Conservation (phyloP, 2,113 vertebrate genomes). For the Phocoena sinus region DNA sequence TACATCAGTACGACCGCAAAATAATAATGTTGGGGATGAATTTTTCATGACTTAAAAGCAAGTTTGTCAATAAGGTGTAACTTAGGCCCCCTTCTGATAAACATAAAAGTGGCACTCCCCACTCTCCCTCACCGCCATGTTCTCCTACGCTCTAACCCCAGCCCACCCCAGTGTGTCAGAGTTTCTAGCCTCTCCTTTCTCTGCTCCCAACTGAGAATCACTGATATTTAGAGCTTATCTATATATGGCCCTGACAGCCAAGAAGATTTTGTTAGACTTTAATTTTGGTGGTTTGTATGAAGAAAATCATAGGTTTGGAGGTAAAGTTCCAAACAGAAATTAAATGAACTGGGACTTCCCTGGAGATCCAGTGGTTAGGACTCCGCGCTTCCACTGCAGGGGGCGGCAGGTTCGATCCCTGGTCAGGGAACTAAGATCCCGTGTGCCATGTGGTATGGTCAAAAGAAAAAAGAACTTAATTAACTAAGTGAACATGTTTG, state of each 20-base stretch:
- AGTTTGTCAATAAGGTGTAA: not conserved
- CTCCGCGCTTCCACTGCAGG: too few relatives aligned
- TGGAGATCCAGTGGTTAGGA: too few relatives aligned
- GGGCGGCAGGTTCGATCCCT: too few relatives aligned
- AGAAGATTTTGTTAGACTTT: not conserved
- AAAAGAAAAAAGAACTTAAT: too few relatives aligned
- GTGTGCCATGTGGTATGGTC: too few relatives aligned
- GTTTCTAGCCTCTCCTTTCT: not conserved
- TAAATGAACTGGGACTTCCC: not conserved
- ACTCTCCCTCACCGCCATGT: not conserved
- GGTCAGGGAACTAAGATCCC: too few relatives aligned
- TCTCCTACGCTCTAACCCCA: too few relatives aligned
- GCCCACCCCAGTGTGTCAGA: not conserved
- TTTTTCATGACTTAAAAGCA: not conserved
- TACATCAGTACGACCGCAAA: not conserved
- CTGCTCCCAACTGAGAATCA: not conserved
- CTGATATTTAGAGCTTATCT: not conserved
- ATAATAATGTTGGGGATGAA: not conserved
- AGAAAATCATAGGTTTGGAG: not conserved
- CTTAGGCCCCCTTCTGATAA: not conserved
- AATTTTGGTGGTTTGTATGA: not conserved
- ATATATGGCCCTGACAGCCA: not conserved
- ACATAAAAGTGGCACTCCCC: too few relatives aligned
- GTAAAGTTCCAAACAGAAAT: slow-evolving; percentile 20
- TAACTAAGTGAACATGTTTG: not conserved